A percentile compares a stretch with the other conserved stretches of the same genome.
Evolutionary conservation across 2,888 invertebrate species (phyloP).

Genomic region (Nemoura dubitans): DNA sequence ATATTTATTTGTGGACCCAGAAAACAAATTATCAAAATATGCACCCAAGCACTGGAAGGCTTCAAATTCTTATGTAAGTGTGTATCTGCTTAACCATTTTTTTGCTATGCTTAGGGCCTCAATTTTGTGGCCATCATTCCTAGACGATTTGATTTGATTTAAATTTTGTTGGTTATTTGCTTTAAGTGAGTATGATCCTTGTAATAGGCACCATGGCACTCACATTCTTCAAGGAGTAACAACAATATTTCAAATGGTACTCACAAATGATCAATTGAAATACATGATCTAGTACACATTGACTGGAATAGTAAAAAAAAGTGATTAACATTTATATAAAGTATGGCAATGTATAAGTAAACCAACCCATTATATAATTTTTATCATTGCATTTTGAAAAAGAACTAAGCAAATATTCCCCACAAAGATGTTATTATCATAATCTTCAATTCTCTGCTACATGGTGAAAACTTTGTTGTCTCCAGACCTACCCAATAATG

Average conservation of each 20-base stretch:
- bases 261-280: too few relatives aligned
- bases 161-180: not conserved
- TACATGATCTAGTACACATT: too few relatives aligned
- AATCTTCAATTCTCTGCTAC: too few relatives aligned
- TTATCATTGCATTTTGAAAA: too few relatives aligned
- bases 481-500: too few relatives aligned
- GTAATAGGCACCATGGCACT: not conserved
- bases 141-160: not conserved
- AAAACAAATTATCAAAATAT: conserved; percentile 95
- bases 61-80: conserved; percentile 87
- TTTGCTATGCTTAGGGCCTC: not conserved
- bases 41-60: conserved; percentile 97
- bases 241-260: not conserved
- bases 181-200: conserved; percentile 12
- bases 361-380: too few relatives aligned
- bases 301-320: too few relatives aligned
- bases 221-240: not conserved
- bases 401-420: too few relatives aligned
- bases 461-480: too few relatives aligned
- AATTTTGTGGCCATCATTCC: not conserved
- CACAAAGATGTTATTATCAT: too few relatives aligned
- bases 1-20: conserved; percentile 93
- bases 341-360: too few relatives aligned
- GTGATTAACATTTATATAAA: too few relatives aligned
- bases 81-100: conserved; percentile 31